Base-by-base conservation (phyloP, 2,797 vertebrate genomes). In the Sitta carolinensis region DNA sequence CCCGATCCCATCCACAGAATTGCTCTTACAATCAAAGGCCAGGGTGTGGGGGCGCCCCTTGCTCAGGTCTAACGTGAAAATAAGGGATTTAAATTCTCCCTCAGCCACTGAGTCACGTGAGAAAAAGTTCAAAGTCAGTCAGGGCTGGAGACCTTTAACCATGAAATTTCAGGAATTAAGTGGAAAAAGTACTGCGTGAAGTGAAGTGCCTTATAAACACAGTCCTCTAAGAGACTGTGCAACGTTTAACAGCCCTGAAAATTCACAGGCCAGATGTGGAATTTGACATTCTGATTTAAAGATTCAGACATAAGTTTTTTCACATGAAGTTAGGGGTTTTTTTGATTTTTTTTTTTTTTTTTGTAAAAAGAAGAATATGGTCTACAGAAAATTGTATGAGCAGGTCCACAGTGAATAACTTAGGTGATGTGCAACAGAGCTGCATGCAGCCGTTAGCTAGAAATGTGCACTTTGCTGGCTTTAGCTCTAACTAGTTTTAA, bases 401-500 rank as follows among this genome's bases (percentile, higher is more conserved):
- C 32, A 45, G 45, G 23, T 67, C 55, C 66, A 36, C 29, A 64
- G 61, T 4, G 25, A 87, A 25, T 62, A 85, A 75, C 14, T 89
- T 23, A 32, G 19, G 16, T 45, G 79, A 43, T 1, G 2, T n/a
- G 8, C 25, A 91, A 69, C 50, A 94, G 52, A 77, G 62, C 36
- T 94, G 76, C 55, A 75, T 4, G n/a, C 34, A 90, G 87, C 74
- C 9, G 10, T 92, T 83, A 96, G 68, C 93, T 67, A 85, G 75
- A 87, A 92, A 85, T 3, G 66, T 57, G 89, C 32, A 57, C 76
- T 82, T 64, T 52, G 54, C 36, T 92, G 76, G 2, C 15, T 87
- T 94, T 83, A 50, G 43, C 55, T 69, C 90, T 94, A 92, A 86
- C 92, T 82, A 90, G 25, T 47, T 89, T 94, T 63, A 89, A 80